Base-by-base conservation (phyloP, 1,140 invertebrate genomes). In the Doryteuthis pealeii region DNA sequence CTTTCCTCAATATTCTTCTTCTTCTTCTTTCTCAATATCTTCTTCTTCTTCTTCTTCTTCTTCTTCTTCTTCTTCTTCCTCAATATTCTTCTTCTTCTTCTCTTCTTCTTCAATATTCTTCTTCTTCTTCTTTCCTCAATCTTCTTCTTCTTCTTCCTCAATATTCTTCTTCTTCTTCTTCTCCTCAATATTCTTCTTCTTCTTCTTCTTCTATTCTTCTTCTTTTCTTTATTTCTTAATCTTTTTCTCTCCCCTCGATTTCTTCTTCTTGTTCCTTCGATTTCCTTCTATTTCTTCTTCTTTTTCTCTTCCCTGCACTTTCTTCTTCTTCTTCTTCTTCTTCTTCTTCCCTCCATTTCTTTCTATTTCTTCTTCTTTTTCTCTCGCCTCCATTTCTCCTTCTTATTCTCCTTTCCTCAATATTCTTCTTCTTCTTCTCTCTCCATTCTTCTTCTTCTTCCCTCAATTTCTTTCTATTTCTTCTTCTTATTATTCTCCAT, bases 271-370 rank as follows among this genome's bases (percentile, higher is more conserved):
- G 43, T 73, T 30, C 31, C n/a, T 5, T 22, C 45, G 33, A 12
- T 33, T 65, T 22, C 31, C 54, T 73, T 15, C 58, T 31, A 65
- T 69, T 32, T 33, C 73, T 10, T 74, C 31, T 74, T 28, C 54
- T 58, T 58, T 15, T 28, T 58, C 22, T 54, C 0, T 28, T 5
- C 18, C 18, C 4, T 28, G 26, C 18, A 4, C 26, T 58, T n/a
- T 18, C 18, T 58, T 26, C 58, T 15, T 71, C 8, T 15, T 30
- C 70, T 31, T 31, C 8, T 45, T 18, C 31, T 22, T 28, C 49
- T 45, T 30, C 28, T 15, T 31, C 43, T 32, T 26, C 18, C n/a
- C 2, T 33, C 15, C 43, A 4, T 30, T 33, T 0, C 22, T 71
- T 71, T 5, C 35, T 40, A 5, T 10, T 40, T 40, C 10, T 3